Percentiles rank a stretch among this genome's conserved stretches.
phyloP scores from a whole-genome alignment of 1,140 invertebrate species.

The Drosophila orosa region DNA sequence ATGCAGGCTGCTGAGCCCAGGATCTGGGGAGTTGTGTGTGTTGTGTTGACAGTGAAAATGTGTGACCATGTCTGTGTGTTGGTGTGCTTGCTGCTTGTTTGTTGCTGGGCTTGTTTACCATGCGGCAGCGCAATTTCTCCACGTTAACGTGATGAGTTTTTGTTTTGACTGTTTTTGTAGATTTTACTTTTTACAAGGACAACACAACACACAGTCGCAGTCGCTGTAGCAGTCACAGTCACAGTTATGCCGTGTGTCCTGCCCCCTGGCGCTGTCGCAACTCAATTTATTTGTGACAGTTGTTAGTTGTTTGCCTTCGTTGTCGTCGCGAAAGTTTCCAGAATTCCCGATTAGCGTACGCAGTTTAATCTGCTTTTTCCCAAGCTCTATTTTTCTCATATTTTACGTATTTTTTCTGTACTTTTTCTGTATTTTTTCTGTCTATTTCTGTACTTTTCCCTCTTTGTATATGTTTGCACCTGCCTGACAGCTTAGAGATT shows the following conservation, averaged over 20 bases:
- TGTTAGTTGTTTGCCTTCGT: slow-evolving; percentile 37
- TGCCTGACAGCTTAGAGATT: slow-evolving; percentile 23
- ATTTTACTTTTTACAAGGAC: slow-evolving; percentile 44
- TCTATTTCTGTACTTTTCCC: background rate
- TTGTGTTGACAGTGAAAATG: slow-evolving; percentile 70
- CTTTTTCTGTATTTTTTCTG: background rate
- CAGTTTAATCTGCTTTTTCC: slow-evolving; percentile 8
- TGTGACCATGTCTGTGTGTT: slow-evolving; percentile 53
- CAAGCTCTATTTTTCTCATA: background rate
- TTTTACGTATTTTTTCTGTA: background rate
- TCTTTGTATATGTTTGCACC: slow-evolving; percentile 1
- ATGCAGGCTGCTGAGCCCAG: slow-evolving; percentile 43
- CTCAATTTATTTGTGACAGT: slow-evolving; percentile 68
- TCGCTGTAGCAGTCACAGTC: slow-evolving; percentile 13
- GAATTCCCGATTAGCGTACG: slow-evolving; percentile 36
- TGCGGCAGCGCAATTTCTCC: slow-evolving; percentile 60
- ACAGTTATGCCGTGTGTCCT: slow-evolving; percentile 18
- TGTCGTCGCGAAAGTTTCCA: slow-evolving; percentile 25
- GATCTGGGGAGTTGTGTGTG: slow-evolving; percentile 52
- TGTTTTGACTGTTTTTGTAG: slow-evolving; percentile 61
- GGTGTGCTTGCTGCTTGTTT: slow-evolving; percentile 29
- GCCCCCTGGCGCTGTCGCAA: slow-evolving; percentile 22
- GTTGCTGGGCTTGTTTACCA: slow-evolving; percentile 53
- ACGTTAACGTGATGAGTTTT: slow-evolving; percentile 73
- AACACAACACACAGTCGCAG: background rate